Conservation (phyloP, 1,140 invertebrate genomes). For the Maniola jurtina region DNA sequence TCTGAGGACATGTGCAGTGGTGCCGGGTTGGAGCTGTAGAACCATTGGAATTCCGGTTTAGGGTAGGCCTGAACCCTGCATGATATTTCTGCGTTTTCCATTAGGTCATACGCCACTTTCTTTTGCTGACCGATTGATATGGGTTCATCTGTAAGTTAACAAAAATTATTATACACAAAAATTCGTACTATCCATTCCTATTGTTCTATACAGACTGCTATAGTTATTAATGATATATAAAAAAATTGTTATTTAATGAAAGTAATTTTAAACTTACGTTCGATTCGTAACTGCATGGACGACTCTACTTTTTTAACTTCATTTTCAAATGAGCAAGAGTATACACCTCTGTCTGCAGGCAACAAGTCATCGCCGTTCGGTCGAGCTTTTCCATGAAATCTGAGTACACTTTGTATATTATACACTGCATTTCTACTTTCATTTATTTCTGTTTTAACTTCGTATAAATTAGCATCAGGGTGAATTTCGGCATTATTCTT, state of each 20-base stretch:
- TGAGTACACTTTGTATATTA: constrained; percentile 90
- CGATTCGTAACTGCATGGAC: constrained; percentile 92
- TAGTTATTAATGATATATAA: not conserved
- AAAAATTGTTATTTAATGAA: not conserved
- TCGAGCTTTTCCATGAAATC: constrained; percentile 87
- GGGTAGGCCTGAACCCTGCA: constrained; percentile 95
- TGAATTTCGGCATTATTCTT: constrained; percentile 91
- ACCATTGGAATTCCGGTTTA: constrained; percentile 95
- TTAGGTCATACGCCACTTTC: constrained; percentile 92
- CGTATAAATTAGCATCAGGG: constrained; percentile 86
- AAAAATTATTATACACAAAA: no score
- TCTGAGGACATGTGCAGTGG: constrained; percentile 88
- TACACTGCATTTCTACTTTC: constrained; percentile 87
- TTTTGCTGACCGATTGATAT: constrained; percentile 91
- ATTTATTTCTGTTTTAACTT: constrained; percentile 87
- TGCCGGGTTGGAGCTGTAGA: constrained; percentile 85
- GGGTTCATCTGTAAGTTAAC: constrained; percentile 85
- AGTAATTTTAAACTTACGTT: constrained; percentile 89
- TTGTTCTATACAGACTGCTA: not conserved
- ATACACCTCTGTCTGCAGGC: constrained; percentile 91
- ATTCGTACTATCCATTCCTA: no score
- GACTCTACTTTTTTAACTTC: constrained; percentile 92
- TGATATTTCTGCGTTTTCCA: constrained; percentile 90
- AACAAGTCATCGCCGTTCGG: constrained; percentile 87
- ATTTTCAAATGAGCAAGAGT: constrained; percentile 93